Base-by-base conservation (phyloP, 2,888 invertebrate genomes). In the Zaprionus lineosus region DNA sequence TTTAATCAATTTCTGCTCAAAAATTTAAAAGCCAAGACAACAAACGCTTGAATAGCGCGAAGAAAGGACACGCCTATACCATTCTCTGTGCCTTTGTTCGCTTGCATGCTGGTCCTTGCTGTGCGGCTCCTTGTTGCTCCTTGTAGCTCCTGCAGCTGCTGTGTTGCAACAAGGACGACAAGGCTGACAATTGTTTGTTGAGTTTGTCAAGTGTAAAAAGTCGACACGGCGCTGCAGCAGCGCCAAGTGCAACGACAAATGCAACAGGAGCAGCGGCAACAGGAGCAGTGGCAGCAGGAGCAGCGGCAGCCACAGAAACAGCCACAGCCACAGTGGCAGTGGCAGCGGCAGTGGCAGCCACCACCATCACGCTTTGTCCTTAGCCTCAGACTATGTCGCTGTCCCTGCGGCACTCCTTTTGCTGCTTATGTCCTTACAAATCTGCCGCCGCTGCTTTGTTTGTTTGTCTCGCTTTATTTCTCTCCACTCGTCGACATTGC, bases 181-280 rank as follows among this genome's bases (percentile, higher is more conserved):
- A 71, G 75, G 66, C 69, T 72, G 86, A 81, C 86, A 81, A 84
- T 81, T 84, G 81, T 84, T 83, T 81, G 86, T 70, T 40, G 72
- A 81, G 79, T 65, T 75, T 85, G 79, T 85, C 84, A 69, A 85
- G 78, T 74, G 74, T 61, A 77, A 73, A 63, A 69, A 74, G 69
- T 51, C 60, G 56, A 36, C 40, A 28, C 31, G 47, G 5, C 43
- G 33, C n/a, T n/a, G n/a, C n/a, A n/a, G n/a, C n/a, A n/a, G n/a
- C n/a, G 52, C n/a, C 29, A 34, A 34, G 16, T 34, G 36, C 24
- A 40, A 52, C 34, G 61, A 47, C 55, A 52, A 60, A 72, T 74
- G 82, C 82, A 84, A 77, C 76, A 81, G 84, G 82, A 77, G 57
- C 51, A 11, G 21, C 34, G 14, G 5, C 19, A 19, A 7, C 29